Base-by-base conservation (phyloP, 1,140 invertebrate genomes). In the Procambarus clarkii region DNA sequence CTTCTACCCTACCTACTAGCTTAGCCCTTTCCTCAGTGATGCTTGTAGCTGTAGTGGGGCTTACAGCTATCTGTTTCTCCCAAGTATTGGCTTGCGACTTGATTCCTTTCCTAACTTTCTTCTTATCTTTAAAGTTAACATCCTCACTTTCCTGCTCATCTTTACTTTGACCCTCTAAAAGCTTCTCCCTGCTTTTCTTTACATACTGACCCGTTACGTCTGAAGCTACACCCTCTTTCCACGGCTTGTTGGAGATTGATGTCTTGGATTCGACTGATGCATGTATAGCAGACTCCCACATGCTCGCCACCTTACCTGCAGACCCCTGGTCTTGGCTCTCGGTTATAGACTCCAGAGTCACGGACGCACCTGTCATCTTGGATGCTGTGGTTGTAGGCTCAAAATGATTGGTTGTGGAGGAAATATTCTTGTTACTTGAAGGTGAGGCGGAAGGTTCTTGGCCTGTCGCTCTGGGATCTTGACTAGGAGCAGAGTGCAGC, bases 141-240 rank as follows among this genome's bases (percentile, higher is more conserved):
- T 77, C 15, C 24, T 45, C 8, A 88, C 21, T 8, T 21, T 48
- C 46, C n/a, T 88, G 24, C 45, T 60, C 34, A 80, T 78, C 48
- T 54, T 54, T 24, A 81, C 8, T 81, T 48, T 54, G 24, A 74
- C 69, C 69, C 24, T 74, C 69, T 80, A 86, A 80, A 15, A 92
- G 78, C n/a, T 84, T 88, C 45, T 88, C 69, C 58, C 86, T 88
- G 69, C 71, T 91, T 79, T 84, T 92, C 84, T 92, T 77, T 4
- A 92, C 89, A 80, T 77, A 91, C 76, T 91, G 92, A 74, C 92
- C 92, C 4, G 89, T 71, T 69, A 85, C 89, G 24, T 92, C 89
- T 9, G 84, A 21, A 48, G 91, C 92, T 45, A 88, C 83, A 46
- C 92, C 92, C 48, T 85, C 60, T 44, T 88, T 87, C 92, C 92